Conservation (phyloP, 2,113 vertebrate species). For the Alligator mississippiensis region DNA sequence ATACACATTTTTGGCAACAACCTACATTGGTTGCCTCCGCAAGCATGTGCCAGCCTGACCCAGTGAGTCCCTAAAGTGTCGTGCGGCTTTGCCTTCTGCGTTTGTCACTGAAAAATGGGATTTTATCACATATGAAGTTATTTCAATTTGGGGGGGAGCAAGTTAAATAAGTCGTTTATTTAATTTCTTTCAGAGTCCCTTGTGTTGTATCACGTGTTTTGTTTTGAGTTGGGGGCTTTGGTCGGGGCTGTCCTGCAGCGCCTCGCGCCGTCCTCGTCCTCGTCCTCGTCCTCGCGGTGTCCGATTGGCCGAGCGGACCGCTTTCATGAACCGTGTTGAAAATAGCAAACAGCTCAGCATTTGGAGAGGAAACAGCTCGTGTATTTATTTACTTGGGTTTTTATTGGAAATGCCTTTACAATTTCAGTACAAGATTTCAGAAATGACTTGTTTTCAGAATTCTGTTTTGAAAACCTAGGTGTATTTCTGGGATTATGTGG, state of each 20-base stretch:
- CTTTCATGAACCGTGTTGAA: not conserved
- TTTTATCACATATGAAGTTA: too few relatives aligned
- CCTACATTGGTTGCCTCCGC: too few relatives aligned
- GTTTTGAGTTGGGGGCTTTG: constrained; percentile 40
- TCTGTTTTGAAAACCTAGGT: not conserved
- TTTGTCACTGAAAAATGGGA: too few relatives aligned
- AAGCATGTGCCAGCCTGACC: too few relatives aligned
- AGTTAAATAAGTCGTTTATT: too few relatives aligned
- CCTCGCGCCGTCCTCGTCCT: not conserved
- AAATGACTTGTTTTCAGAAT: not conserved
- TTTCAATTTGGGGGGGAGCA: too few relatives aligned
- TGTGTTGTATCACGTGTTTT: constrained; percentile 25
- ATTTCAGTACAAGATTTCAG: not conserved
- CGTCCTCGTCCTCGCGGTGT: not conserved
- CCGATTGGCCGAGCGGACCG: not conserved
- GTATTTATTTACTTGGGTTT: constrained; percentile 7
- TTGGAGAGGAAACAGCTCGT: constrained; percentile 25
- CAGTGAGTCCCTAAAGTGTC: too few relatives aligned
- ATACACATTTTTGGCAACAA: too few relatives aligned
- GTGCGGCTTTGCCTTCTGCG: too few relatives aligned
- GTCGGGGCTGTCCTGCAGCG: not conserved
- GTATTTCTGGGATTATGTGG: not conserved
- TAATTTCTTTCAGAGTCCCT: not conserved
- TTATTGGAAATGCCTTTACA: constrained; percentile 11
- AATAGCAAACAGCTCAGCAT: not conserved